Percentiles rank a stretch among this genome's conserved stretches.
These are phyloP conservation scores for Centruroides sculpturatus DNA, from an alignment of 1,140 invertebrate species.

Conservation along the genomic window DNA sequence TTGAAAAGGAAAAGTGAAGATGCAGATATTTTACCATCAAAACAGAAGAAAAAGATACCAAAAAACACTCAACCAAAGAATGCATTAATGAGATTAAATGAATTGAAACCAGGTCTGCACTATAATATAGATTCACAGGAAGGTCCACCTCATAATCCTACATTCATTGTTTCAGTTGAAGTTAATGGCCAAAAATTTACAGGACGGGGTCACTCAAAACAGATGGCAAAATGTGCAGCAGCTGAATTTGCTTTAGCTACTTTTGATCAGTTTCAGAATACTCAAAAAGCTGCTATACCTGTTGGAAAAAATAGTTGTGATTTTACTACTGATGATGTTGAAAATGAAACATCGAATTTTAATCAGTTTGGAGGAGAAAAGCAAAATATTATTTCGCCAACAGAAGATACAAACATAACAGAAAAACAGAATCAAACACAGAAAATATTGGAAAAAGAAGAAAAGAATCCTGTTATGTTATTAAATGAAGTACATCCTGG, in stretches of 20 bases:
- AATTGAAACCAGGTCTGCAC: constrained; percentile 61
- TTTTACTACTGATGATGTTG: constrained; percentile 54
- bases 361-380: constrained; percentile 30
- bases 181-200: constrained; percentile 32
- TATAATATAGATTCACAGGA: constrained; percentile 57
- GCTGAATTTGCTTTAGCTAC: constrained; percentile 56
- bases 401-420: too few species aligned
- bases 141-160: constrained; percentile 69
- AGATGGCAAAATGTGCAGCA: constrained; percentile 58
- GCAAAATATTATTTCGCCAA: too few species aligned
- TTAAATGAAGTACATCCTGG: constrained; percentile 75
- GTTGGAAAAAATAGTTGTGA: constrained; percentile 33
- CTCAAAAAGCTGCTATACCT: constrained; percentile 33
- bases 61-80: constrained; percentile 28
- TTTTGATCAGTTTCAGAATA: constrained; percentile 59
- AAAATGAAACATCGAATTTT: constrained; percentile 37
- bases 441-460: constrained; percentile 27
- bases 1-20: too few species aligned
- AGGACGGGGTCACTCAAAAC: constrained; percentile 45
- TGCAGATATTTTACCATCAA: too few species aligned
- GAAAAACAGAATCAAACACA: not conserved
- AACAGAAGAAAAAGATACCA: too few species aligned
- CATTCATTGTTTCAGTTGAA: constrained; percentile 62
- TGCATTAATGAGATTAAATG: constrained; percentile 73
- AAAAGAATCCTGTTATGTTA: constrained; percentile 67